Conservation (phyloP, 2,113 vertebrate genomes). For the Scartelaos histophorus region DNA sequence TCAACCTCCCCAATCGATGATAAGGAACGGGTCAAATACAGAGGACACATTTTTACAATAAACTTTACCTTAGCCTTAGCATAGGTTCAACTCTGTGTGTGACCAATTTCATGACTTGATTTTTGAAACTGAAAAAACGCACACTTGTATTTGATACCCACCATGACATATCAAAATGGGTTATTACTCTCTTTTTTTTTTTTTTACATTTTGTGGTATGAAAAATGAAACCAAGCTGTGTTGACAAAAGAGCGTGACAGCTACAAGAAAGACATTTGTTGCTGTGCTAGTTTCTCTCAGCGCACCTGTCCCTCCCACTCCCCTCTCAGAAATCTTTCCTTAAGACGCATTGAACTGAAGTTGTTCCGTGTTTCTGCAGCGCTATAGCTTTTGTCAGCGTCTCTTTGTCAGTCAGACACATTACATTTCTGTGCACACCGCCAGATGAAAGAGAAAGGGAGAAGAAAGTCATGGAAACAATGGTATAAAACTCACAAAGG, state of each 20-base stretch:
- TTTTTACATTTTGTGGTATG: neutral
- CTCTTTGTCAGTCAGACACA: slow-evolving; percentile 12
- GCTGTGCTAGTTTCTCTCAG: neutral
- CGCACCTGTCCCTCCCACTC: slow-evolving; percentile 5
- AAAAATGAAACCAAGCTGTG: neutral
- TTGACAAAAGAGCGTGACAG: slow-evolving; percentile 17
- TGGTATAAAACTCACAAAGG: neutral
- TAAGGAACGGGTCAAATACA: no score
- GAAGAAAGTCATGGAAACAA: neutral
- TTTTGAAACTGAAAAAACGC: neutral
- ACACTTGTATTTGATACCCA: neutral
- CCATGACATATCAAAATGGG: neutral
- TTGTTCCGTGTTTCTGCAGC: slow-evolving; percentile 9
- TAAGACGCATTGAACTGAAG: slow-evolving; percentile 12
- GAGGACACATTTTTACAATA: no score
- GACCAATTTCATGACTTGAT: neutral
- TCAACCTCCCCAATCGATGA: no score
- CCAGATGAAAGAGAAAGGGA: neutral
- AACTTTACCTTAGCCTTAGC: no score
- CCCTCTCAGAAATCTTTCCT: neutral
- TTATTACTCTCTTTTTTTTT: neutral
- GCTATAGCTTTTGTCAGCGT: neutral
- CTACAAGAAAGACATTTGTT: slow-evolving; percentile 8
- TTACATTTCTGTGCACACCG: neutral
- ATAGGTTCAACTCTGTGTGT: neutral